phyloP scores from a whole-genome alignment of 2,113 vertebrate species.

The Strigops habroptila region DNA sequence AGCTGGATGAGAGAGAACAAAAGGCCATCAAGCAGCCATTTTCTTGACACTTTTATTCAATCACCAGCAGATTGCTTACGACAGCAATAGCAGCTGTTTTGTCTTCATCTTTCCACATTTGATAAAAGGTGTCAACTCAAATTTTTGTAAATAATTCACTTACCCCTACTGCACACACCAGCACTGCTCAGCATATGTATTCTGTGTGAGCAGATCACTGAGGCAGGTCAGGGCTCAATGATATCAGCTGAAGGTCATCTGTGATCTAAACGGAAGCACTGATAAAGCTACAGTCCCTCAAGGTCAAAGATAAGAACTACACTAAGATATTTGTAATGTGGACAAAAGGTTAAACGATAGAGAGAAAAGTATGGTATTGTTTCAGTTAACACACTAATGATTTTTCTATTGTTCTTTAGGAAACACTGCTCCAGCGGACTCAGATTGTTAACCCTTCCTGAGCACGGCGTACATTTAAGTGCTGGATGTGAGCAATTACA shows the following conservation, averaged over 20 bases:
- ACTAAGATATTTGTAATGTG: conserved; percentile 84
- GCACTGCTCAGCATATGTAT: conserved; percentile 94
- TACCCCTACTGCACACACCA: conserved; percentile 93
- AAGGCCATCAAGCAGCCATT: conserved; percentile 99
- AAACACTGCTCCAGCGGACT: conserved; percentile 62
- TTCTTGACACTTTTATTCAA: conserved; percentile 99
- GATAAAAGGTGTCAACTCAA: conserved; percentile 99
- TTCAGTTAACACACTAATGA: conserved; percentile 80
- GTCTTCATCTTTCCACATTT: conserved; percentile 99
- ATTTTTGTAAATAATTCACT: conserved; percentile 99
- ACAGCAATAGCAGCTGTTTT: conserved; percentile 99
- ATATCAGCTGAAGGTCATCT: conserved; percentile 96
- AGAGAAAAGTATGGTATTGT: conserved; percentile 76
- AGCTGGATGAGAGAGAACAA: conserved; percentile 99
- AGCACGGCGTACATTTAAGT: background rate
- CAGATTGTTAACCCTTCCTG: conserved; percentile 33
- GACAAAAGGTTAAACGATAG: conserved; percentile 87
- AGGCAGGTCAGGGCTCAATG: conserved; percentile 96
- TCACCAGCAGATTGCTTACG: conserved; percentile 99
- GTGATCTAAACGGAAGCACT: conserved; percentile 82
- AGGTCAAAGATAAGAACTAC: conserved; percentile 95
- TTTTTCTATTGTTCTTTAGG: conserved; percentile 83
- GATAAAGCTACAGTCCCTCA: conserved; percentile 87
- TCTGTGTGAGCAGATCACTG: conserved; percentile 89
- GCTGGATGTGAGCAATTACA: conserved; percentile 38